Base-by-base conservation (phyloP, 2,888 invertebrate genomes). In the Ceraclea dissimilis region DNA sequence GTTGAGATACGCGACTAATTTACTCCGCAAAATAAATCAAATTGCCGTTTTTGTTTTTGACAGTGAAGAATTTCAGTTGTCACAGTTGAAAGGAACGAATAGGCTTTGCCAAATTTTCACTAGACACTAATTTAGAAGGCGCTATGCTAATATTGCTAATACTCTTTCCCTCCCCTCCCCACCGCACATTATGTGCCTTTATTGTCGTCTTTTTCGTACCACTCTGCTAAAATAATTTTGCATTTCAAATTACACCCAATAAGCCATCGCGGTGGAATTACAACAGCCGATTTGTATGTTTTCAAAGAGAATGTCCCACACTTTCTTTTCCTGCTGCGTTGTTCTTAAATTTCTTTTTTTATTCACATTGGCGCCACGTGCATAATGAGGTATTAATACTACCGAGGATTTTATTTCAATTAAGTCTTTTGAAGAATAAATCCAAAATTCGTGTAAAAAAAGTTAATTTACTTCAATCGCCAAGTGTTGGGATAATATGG, bases 41-140 rank as follows among this genome's bases (percentile, higher is more conserved):
- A 46, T 19, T 46, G 18, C 46, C 46, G 19, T 46, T 39, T 39
- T 39, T 39, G 39, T 39, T 39, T 18, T 46, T 46, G 46, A 46
- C 46, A 46, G 46, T 19, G 46, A 46, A 19, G 46, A 46, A 46
- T 46, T 46, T 46, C 46, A 46, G 19, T 46, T 46, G 46, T 46
- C 46, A 46, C 46, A 46, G 39, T 11, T 46, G 46, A 46, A 46
- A 46, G 18, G 20, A 46, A 20, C 19, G 46, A 46, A 46, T 46
- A 18, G 46, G 46, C 46, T 20, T 46, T 19, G 46, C 19, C 46
- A 46, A 19, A 46, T 46, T 19, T 20, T 46, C 46, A 19, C 46
- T 46, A 20, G 20, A 20, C 20, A 46, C 46, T 46, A 46, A 46
- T 46, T 46, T 20, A 46, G 19, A 39, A 18, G 19, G 46, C 46